Conservation (phyloP, 2,113 vertebrate genomes). For the Entomyzon cyanotis region DNA sequence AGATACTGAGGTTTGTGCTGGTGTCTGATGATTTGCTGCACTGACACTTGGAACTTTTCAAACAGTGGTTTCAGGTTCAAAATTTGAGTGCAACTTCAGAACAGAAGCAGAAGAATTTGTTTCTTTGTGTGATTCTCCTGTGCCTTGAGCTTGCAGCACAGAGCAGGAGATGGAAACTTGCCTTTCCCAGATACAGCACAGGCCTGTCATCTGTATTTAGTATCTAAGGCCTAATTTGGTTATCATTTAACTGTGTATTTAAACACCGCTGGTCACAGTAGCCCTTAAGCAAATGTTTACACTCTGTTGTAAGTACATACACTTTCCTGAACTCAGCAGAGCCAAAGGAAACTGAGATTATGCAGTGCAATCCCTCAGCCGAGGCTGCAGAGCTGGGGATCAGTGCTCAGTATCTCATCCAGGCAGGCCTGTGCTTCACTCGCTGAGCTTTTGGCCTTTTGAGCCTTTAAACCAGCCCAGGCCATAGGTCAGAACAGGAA, state of each 20-base stretch:
- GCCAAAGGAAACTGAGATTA: background rate
- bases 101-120: background rate
- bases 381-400: background rate
- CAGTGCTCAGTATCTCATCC: background rate
- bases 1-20: background rate
- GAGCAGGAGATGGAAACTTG: background rate
- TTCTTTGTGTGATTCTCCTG: background rate
- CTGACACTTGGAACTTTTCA: background rate
- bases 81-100: background rate
- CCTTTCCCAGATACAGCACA: background rate
- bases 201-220: background rate
- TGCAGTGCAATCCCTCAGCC: background rate
- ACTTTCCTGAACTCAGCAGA: background rate
- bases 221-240: background rate
- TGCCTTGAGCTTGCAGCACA: background rate
- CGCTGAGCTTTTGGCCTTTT: background rate
- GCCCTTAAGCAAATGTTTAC: background rate
- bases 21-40: background rate
- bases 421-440: background rate
- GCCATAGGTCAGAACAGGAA: background rate
- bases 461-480: background rate
- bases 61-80: background rate
- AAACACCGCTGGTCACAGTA: background rate
- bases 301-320: background rate
- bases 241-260: background rate